phyloP scores from a whole-genome alignment of 1,140 invertebrate genomes.

The Eufriesea mexicana region DNA sequence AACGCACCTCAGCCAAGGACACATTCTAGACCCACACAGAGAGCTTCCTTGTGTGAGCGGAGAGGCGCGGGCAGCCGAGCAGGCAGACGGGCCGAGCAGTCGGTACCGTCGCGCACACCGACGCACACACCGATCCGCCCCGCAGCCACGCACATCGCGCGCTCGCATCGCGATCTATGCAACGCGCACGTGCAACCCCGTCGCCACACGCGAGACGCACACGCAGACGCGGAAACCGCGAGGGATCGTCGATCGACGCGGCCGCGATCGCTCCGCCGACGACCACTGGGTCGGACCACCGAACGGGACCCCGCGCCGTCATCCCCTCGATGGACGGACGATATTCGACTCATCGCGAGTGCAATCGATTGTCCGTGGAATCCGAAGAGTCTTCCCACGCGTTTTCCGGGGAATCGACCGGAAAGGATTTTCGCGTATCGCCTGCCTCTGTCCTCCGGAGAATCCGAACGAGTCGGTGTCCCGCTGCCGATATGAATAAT shows the following conservation, averaged over 20 bases:
- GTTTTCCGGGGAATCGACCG: not conserved
- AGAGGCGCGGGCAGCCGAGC: slow-evolving; percentile 29
- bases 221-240: slow-evolving; percentile 17
- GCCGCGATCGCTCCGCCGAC: not conserved
- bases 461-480: slow-evolving; percentile 51
- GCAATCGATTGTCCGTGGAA: no score
- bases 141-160: slow-evolving; percentile 19
- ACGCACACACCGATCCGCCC: not conserved
- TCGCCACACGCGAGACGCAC: slow-evolving; percentile 3
- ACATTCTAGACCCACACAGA: slow-evolving; percentile 75
- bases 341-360: no score
- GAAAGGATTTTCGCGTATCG: slow-evolving; percentile 27
- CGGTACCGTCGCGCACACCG: slow-evolving; percentile 5
- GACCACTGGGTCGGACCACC: no score
- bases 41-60: slow-evolving; percentile 58
- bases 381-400: no score
- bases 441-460: not conserved
- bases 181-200: slow-evolving; percentile 17
- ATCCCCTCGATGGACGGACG: no score
- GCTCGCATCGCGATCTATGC: slow-evolving; percentile 43
- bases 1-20: slow-evolving; percentile 77
- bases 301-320: no score
- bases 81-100: slow-evolving; percentile 3
- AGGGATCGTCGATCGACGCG: not conserved
- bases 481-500: slow-evolving; percentile 71